Evolutionary conservation across 2,888 invertebrate species (phyloP), one percentile per base, ranked within the genome.

Genomic region (Cabera pusaria): DNA sequence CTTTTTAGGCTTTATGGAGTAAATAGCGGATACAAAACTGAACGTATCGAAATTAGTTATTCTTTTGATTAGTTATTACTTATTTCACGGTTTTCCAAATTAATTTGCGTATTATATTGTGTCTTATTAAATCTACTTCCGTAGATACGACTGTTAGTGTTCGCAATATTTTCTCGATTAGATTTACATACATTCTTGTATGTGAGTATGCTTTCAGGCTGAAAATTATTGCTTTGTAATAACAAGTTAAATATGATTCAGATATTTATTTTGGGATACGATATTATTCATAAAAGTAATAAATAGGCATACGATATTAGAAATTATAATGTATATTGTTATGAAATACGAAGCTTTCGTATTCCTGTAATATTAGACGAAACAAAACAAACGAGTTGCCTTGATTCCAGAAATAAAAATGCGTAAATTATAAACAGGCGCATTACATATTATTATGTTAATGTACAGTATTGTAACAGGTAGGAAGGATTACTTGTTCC

Each of bases 341-440:
- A 56, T 63, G 52, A 56, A 63, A 65, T 58, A 56, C 58, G 51
- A 63, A 59, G 39, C 60, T 59, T 59, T 64, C 53, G 64, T 68
- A 69, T 69, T 72, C 63, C 66, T 56, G 56, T 61, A 66, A 59
- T 57, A 71, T 65, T 67, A 72, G 57, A 62, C 72, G 73, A 59
- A 58, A 72, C 65, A 71, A 72, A 72, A 74, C 64, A 73, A 78
- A 78, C 79, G 73, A 63, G 82, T 80, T 86, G 84, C 86, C 82
- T 85, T 86, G 77, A 80, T 72, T 66, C 66, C 71, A 63, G 66
- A 64, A 77, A 71, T 62, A 62, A 72, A 75, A 65, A 62, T 60
- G 57, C 26, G 23, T 32, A 40, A 40, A 31, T 60, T 5, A 63
- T 57, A 59, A 64, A 66, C 66, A 58, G 68, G 71, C 63, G 74